Base-by-base conservation (phyloP, 2,888 invertebrate genomes). In the Polydrusus pterygomalis region DNA sequence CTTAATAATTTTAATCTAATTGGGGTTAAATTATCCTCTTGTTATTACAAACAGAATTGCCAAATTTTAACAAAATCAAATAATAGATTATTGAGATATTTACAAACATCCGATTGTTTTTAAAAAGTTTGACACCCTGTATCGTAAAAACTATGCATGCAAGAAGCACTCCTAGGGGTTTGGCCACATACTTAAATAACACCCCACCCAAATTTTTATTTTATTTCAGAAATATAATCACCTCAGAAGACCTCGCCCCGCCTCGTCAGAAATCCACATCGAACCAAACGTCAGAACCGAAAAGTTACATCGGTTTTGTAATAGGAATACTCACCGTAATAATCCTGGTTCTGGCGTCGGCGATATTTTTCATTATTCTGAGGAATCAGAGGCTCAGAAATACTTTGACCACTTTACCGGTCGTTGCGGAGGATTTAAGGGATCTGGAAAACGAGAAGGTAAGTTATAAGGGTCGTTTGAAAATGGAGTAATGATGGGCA, bases 321-420 rank as follows among this genome's bases (percentile, higher is more conserved):
- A 93, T 93, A 82, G 93, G 93, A 64, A 90, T 92, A 72, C 89
- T 94, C 82, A 92, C 93, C 54, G 93, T 93, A 67, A 92, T 94
- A 82, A 93, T 94, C 83, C 88, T 94, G 78, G 89, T 94, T 83
- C 89, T 94, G 74, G 90, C 93, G 78, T 91, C 91, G 58, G 91
- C 93, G 77, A 93, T 94, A 85, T 89, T 91, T 80, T 91, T 94
- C 87, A 93, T 94, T 87, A 91, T 93, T 82, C 90, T 91, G 79
- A 88, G 92, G 79, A 92, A 92, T 85, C 90, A 92, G 82, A 89
- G 90, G 78, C 85, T 89, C 56, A 90, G 90, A 81, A 86, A 88
- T 67, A 85, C 87, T 18, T 47, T 78, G 40, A 74, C 75, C 0
- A 15, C 73, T 10, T 60, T 80, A 9, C 78, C 80, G 0, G 45